Evolutionary conservation across 1,140 invertebrate species (phyloP), one percentile per base, ranked within the genome.

Genomic region (Tetragnatha versicolor): DNA sequence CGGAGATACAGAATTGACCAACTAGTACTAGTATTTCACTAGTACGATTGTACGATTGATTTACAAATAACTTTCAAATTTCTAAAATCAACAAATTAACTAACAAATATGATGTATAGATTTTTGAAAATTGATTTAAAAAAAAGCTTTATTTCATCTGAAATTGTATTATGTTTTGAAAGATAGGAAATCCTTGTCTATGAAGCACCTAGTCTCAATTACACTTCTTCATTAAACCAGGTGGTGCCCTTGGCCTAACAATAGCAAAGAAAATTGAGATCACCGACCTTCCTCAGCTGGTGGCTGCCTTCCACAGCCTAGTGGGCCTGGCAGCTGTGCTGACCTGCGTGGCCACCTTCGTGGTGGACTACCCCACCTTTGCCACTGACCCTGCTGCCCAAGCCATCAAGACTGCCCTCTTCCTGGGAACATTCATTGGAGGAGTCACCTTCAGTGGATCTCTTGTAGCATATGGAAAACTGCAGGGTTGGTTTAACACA

Each of bases 371-470:
- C 84, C 90, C 93, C 4, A 90, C 90, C 60, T 93, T 96, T 87
- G 92, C 91, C n/a, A 90, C 91, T 1, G 93, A 95, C 86, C 92
- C 93, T 17, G 91, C 93, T 3, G 92, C 93, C 0, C 91, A 91
- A 82, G 92, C 94, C n/a, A 89, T 94, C 47, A 95, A 94, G 86
- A 93, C 93, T 0, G 91, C 93, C 14, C 88, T 96, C 2, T 96
- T 95, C 87, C 87, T 96, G 5, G 94, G 94, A 6, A 94, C 94
- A 1, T 95, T 92, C 86, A 97, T 97, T 83, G 94, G 94, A 81
- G 94, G 93, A 55, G 91, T 96, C 39, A 96, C 94, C 9, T 95
- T 95, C 87, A 94, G 93, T 82, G 94, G 94, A 2, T 94, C 93
- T 0, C 86, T 96, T 45, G 89, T 96, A 47, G 94, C 94, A n/a